Evolutionary conservation across 2,888 invertebrate genomes (phyloP), one percentile per base, ranked within the genome.

Genomic region (Suillia variegata): DNA sequence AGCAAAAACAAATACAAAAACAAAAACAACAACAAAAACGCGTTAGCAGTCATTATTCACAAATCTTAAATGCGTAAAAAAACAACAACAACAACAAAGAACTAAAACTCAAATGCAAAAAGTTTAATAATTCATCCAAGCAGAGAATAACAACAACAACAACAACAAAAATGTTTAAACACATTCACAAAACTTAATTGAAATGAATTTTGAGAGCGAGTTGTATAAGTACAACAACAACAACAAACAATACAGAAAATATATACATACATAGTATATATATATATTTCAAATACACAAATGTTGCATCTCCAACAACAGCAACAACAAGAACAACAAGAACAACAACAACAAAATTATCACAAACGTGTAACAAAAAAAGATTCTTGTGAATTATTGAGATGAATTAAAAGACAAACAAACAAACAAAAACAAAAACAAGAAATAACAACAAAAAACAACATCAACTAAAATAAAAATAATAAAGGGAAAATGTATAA

Each of bases 401-500:
- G 45, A 45, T 45, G 45, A 38, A 38, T 38, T 38, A 12, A 38
- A 51, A 24, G 61, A 61, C 54, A 60, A 58, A 56, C 56, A n/a
- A n/a, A n/a, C n/a, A n/a, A n/a, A n/a, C n/a, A n/a, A n/a, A n/a
- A n/a, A n/a, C n/a, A n/a, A n/a, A n/a, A n/a, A n/a, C n/a, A n/a
- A n/a, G 66, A 67, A 67, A 68, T 64, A 66, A 68, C 68, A 68
- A 61, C 65, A 67, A 71, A 67, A 66, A 71, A n/a, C n/a, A n/a
- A 74, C 70, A 71, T 68, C 67, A 73, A 71, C 72, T 68, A 71
- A 67, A 65, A 47, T 70, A 72, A 71, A 67, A 65, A 47, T 70
- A 72, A 75, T 75, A 75, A 72, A 75, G 66, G 64, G 63, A 72
- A 71, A 64, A 65, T 72, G 75, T 75, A 75, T 75, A 75, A 75